Evolutionary conservation across 2,888 invertebrate genomes (phyloP).

Genomic region (Strigamia maritima): DNA sequence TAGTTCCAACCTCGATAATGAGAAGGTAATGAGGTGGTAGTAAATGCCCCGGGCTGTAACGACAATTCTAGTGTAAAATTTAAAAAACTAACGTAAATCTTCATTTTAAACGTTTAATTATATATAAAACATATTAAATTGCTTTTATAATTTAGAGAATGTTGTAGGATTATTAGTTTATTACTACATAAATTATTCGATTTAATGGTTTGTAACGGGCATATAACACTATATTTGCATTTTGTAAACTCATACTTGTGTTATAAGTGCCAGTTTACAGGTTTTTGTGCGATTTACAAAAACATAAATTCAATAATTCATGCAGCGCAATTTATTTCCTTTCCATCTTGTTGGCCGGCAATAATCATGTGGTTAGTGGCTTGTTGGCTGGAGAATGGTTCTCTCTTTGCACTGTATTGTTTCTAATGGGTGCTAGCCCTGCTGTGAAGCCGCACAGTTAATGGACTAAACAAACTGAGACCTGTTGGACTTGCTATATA

Average conservation of each 20-base stretch:
- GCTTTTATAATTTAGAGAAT: too few relatives aligned
- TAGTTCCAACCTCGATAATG: constrained; percentile 20
- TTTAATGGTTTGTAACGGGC: too few relatives aligned
- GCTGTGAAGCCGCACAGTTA: neutral
- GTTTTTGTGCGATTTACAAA: too few relatives aligned
- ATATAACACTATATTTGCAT: too few relatives aligned
- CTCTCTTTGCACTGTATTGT: neutral
- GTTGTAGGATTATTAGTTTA: too few relatives aligned
- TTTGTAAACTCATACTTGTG: too few relatives aligned
- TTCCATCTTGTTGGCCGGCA: neutral
- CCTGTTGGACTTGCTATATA: neutral
- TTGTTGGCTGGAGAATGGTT: neutral
- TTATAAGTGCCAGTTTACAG: too few relatives aligned
- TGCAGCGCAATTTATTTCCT: neutral
- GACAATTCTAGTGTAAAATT: neutral
- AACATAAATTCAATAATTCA: too few relatives aligned
- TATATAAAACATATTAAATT: too few relatives aligned
- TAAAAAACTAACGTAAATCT: neutral
- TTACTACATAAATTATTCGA: too few relatives aligned
- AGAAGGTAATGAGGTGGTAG: constrained; percentile 20
- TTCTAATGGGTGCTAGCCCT: neutral
- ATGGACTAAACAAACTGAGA: neutral
- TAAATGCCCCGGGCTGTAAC: neutral
- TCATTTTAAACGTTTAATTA: too few relatives aligned
- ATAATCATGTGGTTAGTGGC: constrained; percentile 5